Evolutionary conservation across 2,113 vertebrate genomes (phyloP).

Genomic region (Cheirogaleus medius): DNA sequence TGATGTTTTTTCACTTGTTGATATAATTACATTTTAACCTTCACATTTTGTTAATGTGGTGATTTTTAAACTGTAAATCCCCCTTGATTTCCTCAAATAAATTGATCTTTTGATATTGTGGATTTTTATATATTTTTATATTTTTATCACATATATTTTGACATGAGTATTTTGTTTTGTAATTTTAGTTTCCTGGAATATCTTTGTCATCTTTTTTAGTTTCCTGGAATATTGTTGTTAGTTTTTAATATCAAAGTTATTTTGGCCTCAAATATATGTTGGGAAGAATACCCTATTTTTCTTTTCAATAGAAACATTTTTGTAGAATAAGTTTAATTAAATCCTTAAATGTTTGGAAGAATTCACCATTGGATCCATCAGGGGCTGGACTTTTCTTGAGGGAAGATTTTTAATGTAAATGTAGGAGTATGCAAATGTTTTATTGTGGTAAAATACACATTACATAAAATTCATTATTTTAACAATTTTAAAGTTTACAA

Average conservation of each 20-base stretch:
- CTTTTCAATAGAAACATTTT: background rate
- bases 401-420: background rate
- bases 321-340: background rate
- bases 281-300: background rate
- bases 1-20: background rate
- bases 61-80: background rate
- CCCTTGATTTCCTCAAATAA: background rate
- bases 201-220: background rate
- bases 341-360: background rate
- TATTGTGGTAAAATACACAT: background rate
- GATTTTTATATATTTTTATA: background rate
- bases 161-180: background rate
- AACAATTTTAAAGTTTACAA: background rate
- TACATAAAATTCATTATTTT: background rate
- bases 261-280: background rate
- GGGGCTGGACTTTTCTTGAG: background rate
- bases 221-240: background rate
- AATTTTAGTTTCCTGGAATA: background rate
- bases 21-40: background rate
- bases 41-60: background rate
- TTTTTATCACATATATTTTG: background rate
- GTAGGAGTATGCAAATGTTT: background rate
- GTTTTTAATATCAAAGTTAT: background rate
- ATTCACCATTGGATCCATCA: background rate
- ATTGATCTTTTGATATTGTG: background rate